These are phyloP conservation scores for Phyto melanocephala DNA, from an alignment of 2,888 invertebrate species.

Conservation along the genomic window DNA sequence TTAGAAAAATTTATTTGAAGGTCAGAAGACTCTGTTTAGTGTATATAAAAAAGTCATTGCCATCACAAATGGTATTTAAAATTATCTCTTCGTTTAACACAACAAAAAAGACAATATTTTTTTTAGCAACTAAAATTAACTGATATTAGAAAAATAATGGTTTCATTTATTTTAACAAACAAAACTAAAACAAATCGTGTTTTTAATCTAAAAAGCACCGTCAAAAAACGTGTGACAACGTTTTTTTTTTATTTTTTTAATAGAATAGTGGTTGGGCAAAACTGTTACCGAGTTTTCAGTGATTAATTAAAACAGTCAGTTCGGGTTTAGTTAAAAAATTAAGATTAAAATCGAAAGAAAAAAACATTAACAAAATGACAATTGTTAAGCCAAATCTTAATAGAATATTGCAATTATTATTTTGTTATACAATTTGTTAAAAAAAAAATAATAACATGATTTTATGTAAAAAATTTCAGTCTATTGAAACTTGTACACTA, in stretches of 20 bases:
- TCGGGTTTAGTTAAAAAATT: constrained; percentile 33
- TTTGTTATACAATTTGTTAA: too few species aligned
- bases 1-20: too few species aligned
- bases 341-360: constrained; percentile 41
- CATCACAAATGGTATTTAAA: neutral
- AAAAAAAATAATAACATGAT: too few species aligned
- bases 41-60: too few species aligned
- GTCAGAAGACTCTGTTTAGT: too few species aligned
- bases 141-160: neutral
- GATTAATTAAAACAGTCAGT: constrained; percentile 59
- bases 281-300: neutral
- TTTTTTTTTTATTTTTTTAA: neutral
- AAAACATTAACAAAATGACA: constrained; percentile 6
- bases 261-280: neutral
- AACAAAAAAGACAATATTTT: neutral
- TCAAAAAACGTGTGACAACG: constrained; percentile 57
- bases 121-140: neutral
- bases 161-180: neutral
- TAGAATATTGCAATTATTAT: neutral
- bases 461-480: too few species aligned
- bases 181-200: constrained; percentile 28
- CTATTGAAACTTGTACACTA: too few species aligned
- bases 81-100: neutral
- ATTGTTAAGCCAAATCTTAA: neutral
- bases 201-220: constrained; percentile 49